Evolutionary conservation across 2,113 vertebrate genomes (phyloP).

Genomic region (Morone saxatilis): DNA sequence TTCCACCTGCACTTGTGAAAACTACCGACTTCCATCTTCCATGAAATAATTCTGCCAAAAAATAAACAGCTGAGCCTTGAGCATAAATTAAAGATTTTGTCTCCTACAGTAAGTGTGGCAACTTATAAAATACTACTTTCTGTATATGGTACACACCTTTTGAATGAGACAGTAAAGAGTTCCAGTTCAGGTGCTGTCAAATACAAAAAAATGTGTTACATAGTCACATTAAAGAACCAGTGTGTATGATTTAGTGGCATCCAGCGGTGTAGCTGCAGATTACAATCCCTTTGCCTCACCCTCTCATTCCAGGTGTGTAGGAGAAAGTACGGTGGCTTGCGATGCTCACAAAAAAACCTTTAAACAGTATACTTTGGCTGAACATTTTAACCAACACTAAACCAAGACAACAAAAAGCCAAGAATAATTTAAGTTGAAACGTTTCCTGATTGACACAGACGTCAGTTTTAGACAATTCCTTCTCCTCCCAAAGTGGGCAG

Average conservation of each 20-base stretch:
- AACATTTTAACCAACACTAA: constrained; percentile 28
- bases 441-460: constrained; percentile 65
- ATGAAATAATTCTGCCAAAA: background rate
- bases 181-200: constrained; percentile 38
- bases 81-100: background rate
- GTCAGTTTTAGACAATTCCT: constrained; percentile 48
- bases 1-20: background rate
- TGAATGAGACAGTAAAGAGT: constrained; percentile 35
- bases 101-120: constrained; percentile 23
- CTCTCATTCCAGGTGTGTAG: too few relatives aligned
- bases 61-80: constrained; percentile 20
- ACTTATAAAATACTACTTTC: constrained; percentile 23
- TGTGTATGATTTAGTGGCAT: too few relatives aligned
- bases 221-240: background rate
- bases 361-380: constrained; percentile 57
- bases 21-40: background rate
- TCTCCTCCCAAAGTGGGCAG: constrained; percentile 10
- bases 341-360: background rate
- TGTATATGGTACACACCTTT: constrained; percentile 43
- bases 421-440: constrained; percentile 55
- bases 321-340: too few relatives aligned
- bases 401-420: constrained; percentile 58
- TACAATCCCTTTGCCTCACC: too few relatives aligned
- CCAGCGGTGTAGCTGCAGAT: too few relatives aligned
- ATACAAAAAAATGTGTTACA: constrained; percentile 36